A percentile compares a stretch with the other conserved stretches of the same genome.
Evolutionary conservation across 2,113 vertebrate species (phyloP).

Genomic region (Phyllostomus discolor): DNA sequence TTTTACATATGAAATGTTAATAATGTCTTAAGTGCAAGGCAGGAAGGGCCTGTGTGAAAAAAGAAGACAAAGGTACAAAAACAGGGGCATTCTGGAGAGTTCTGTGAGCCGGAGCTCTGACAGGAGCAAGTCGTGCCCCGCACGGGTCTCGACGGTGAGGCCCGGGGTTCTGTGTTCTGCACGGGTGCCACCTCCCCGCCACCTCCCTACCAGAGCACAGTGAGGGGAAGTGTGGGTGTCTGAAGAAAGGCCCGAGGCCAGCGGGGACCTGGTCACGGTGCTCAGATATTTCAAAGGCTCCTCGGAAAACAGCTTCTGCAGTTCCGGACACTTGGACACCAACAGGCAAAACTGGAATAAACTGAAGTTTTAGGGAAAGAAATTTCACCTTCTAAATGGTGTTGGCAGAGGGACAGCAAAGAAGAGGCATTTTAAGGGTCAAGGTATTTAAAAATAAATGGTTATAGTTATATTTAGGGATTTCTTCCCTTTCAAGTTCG

Average conservation of each 20-base stretch:
- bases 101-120: neutral
- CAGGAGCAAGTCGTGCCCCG: neutral
- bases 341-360: neutral
- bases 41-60: neutral
- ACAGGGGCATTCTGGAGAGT: neutral
- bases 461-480: neutral
- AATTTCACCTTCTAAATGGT: neutral
- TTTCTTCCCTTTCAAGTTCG: neutral
- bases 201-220: neutral
- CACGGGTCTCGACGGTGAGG: neutral
- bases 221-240: neutral
- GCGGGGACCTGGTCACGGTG: accelerated
- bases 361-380: neutral
- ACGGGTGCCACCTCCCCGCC: accelerated
- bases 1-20: neutral
- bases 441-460: neutral
- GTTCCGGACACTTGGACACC: neutral
- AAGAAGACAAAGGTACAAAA: neutral
- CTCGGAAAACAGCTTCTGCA: neutral
- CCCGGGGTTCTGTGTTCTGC: neutral
- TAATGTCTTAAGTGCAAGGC: neutral
- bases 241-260: neutral
- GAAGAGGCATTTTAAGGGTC: neutral
- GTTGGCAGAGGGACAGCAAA: neutral
- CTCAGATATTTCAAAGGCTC: neutral